phyloP scores from a whole-genome alignment of 2,797 vertebrate genomes.

The Triplophysa bombifrons region DNA sequence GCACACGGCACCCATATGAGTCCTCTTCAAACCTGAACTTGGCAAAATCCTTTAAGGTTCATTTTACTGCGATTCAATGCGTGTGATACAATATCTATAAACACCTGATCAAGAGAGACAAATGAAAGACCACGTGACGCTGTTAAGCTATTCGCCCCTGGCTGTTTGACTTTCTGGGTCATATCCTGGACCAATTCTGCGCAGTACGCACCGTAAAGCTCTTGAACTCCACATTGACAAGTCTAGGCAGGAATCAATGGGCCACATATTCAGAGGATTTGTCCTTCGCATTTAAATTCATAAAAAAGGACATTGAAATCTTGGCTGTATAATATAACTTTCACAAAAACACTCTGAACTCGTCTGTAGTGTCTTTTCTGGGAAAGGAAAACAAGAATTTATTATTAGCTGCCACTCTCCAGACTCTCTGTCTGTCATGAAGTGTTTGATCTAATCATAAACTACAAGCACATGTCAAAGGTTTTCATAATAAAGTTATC shows the following conservation, averaged over 20 bases:
- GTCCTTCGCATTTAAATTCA: not conserved
- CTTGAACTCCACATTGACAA: not conserved
- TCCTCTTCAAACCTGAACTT: not conserved
- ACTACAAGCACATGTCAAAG: not conserved
- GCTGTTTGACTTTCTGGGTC: conserved; percentile 14
- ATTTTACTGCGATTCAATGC: no score
- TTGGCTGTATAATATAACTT: not conserved
- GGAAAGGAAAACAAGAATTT: no score
- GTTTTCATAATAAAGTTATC: not conserved
- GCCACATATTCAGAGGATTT: not conserved
- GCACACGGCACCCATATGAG: not conserved
- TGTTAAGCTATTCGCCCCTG: conserved; percentile 2
- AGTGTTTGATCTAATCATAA: not conserved
- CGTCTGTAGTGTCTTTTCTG: not conserved
- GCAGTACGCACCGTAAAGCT: conserved; percentile 3
- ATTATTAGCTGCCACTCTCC: not conserved
- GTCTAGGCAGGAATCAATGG: not conserved
- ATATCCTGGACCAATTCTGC: conserved; percentile 20
- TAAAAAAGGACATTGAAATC: not conserved
- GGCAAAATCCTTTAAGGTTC: not conserved
- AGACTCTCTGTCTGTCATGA: not conserved
- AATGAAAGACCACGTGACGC: not conserved
- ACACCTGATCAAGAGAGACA: conserved; percentile 19
- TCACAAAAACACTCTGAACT: not conserved
- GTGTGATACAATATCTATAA: not conserved